Evolutionary conservation across 2,113 vertebrate species (phyloP).

Genomic region (Crotophaga sulcirostris): DNA sequence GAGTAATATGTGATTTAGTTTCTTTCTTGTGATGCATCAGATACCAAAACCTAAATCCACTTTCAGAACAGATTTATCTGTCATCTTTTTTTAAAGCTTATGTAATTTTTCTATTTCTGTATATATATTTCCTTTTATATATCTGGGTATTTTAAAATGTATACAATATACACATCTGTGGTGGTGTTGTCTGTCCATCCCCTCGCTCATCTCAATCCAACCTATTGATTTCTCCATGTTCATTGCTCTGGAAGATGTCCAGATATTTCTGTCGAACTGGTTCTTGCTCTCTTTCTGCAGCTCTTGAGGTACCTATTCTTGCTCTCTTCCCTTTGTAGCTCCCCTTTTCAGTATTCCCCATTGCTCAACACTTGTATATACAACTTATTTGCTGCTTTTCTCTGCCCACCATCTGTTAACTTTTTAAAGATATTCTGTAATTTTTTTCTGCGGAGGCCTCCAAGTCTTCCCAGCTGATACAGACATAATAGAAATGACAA

Average conservation of each 20-base stretch:
- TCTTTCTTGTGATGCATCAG: neutral
- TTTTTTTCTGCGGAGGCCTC: neutral
- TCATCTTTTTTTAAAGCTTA: neutral
- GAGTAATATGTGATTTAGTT: neutral
- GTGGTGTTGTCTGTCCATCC: no score
- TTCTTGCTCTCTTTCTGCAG: neutral
- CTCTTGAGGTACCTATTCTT: neutral
- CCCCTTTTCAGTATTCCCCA: neutral
- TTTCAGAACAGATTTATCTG: neutral
- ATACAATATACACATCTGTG: neutral
- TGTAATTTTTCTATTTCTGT: neutral
- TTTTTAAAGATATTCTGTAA: neutral
- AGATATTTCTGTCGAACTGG: neutral
- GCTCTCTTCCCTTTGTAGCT: neutral
- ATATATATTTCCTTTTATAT: neutral
- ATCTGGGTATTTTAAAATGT: neutral
- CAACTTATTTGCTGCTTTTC: neutral
- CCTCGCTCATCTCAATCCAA: neutral
- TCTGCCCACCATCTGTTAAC: neutral
- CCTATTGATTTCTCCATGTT: neutral
- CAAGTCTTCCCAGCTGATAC: neutral
- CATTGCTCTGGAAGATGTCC: neutral
- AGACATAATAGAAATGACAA: neutral
- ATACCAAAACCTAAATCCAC: neutral
- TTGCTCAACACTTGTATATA: neutral